phyloP scores from a whole-genome alignment of 2,113 vertebrate genomes.

The Pseudorasbora parva region DNA sequence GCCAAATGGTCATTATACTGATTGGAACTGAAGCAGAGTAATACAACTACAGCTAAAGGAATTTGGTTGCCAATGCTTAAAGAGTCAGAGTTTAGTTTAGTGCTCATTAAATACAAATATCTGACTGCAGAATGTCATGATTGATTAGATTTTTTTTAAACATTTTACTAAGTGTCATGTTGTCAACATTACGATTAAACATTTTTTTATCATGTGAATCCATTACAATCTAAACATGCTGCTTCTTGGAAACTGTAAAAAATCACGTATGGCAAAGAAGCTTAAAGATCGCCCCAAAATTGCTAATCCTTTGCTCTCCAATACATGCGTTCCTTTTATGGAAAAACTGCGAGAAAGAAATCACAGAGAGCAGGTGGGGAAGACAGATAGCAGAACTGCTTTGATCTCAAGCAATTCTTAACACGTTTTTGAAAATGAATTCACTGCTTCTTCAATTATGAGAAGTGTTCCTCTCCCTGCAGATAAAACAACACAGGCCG shows the following conservation, averaged over 20 bases:
- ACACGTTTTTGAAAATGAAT: conserved; percentile 47
- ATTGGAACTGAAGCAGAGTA: not conserved
- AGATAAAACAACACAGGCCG: conserved; percentile 40
- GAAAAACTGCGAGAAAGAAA: conserved; percentile 22
- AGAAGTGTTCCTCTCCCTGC: conserved; percentile 40
- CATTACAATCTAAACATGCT: not conserved
- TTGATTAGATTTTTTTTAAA: too few species aligned
- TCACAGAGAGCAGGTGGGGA: conserved; percentile 33
- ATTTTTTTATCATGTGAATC: not conserved
- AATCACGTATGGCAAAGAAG: not conserved
- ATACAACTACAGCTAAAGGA: not conserved
- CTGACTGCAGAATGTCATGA: not conserved
- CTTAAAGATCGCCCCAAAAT: conserved; percentile 25
- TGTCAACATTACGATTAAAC: not conserved
- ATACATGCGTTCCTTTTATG: conserved; percentile 19
- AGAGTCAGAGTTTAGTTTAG: too few species aligned
- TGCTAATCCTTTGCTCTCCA: conserved; percentile 35
- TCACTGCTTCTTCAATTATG: conserved; percentile 44
- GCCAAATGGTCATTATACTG: not conserved
- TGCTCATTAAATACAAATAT: not conserved
- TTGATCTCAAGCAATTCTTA: conserved; percentile 45
- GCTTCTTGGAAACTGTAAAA: not conserved
- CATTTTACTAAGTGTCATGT: not conserved
- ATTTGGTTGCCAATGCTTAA: too few species aligned
- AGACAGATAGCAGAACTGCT: conserved; percentile 34